phyloP scores from a whole-genome alignment of 2,797 vertebrate species.

The Chelmon rostratus region DNA sequence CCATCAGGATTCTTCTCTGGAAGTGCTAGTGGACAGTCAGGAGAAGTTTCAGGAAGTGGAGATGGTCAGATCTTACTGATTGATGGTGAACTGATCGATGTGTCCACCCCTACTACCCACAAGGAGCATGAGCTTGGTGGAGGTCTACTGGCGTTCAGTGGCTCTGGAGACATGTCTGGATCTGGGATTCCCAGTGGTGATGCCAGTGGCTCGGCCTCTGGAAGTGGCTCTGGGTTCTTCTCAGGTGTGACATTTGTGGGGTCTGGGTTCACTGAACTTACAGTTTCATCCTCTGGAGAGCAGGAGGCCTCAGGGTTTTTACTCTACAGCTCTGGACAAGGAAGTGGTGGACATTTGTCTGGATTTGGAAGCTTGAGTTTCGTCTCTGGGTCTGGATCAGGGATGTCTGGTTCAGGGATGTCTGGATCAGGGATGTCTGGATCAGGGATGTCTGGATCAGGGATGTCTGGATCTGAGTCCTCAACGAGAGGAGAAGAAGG shows the following conservation, averaged over 20 bases:
- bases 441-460: constrained; percentile 67
- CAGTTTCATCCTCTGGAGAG: constrained; percentile 74
- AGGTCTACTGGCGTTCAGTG: constrained; percentile 69
- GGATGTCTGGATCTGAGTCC: constrained; percentile 68
- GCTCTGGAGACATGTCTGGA: constrained; percentile 68
- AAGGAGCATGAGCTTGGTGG: constrained; percentile 71
- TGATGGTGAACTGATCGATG: constrained; percentile 66
- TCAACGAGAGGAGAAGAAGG: constrained; percentile 76
- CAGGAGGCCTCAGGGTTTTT: constrained; percentile 88
- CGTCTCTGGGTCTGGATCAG: constrained; percentile 83
- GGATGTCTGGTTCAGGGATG: constrained; percentile 68
- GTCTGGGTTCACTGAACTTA: constrained; percentile 86
- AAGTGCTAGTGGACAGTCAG: constrained; percentile 73
- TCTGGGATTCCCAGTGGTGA: constrained; percentile 75
- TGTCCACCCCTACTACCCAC: constrained; percentile 32
- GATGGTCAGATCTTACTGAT: constrained; percentile 71
- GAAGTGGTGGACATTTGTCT: constrained; percentile 82
- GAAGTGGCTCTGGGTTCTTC: constrained; percentile 72
- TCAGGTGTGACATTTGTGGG: constrained; percentile 63
- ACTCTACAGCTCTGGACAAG: constrained; percentile 85
- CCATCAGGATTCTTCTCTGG: constrained; percentile 81
- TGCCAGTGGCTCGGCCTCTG: constrained; percentile 81
- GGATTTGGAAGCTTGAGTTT: constrained; percentile 72
- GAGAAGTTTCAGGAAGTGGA: constrained; percentile 72
- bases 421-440: constrained; percentile 67